Conservation (phyloP, 1,140 invertebrate species). For the Aplysia californica region DNA sequence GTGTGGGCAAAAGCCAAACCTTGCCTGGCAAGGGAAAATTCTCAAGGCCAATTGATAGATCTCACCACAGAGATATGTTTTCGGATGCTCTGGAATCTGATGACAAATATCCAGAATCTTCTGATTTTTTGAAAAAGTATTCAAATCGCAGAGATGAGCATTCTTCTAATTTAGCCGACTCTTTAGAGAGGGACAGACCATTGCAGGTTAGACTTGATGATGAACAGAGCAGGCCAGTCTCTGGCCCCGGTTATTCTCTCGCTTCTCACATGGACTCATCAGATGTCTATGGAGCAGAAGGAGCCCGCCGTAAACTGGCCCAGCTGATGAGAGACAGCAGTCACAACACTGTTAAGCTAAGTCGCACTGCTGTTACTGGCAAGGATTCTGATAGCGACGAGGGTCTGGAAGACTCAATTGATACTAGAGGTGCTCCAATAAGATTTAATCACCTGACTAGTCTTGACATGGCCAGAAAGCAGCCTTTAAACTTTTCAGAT, state of each 20-base stretch:
- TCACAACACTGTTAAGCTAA: neutral
- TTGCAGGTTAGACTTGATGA: neutral
- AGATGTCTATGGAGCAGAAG: neutral
- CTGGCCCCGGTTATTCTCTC: neutral
- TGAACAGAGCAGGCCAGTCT: neutral
- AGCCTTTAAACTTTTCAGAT: no score
- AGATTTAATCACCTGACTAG: no score
- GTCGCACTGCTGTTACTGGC: neutral
- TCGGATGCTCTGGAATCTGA: neutral
- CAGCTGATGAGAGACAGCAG: neutral
- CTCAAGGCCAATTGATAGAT: neutral
- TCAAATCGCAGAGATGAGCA: neutral
- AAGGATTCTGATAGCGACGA: neutral
- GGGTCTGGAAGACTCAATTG: no score
- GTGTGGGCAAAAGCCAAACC: neutral
- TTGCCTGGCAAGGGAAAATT: neutral
- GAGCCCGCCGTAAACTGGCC: slow-evolving; percentile 8
- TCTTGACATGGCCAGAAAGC: no score
- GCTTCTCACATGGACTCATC: neutral
- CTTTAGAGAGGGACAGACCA: neutral
- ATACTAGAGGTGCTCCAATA: no score
- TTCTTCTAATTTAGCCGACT: no score
- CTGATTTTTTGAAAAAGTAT: neutral
- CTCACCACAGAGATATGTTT: neutral
- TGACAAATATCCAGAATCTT: slow-evolving; percentile 8